Evolutionary conservation across 2,888 invertebrate species (phyloP), one percentile per base, ranked within the genome.

Genomic region (Harmothoe impar): DNA sequence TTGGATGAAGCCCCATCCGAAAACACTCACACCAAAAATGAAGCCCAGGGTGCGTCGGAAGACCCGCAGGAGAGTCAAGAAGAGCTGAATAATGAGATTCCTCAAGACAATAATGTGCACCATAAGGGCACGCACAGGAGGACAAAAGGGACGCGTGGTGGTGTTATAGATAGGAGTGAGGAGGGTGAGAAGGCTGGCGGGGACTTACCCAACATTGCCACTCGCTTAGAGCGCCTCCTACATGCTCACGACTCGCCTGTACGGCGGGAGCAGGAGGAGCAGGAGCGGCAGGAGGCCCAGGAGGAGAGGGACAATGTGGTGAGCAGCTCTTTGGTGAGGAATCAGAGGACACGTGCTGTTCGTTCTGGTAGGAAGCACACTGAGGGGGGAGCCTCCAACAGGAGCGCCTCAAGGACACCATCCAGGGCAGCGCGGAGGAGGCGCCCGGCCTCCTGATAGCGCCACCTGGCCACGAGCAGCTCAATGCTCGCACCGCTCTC

Each of bases 391-490:
- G 29, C 17, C 10, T n/a, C 29, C 29, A 77, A 31, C 7, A 31
- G 77, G 77, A 3, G 77, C 77, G 31, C 5, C 15, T 3, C 31
- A 3, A 20, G 77, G 31, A n/a, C n/a, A n/a, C 68, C 68, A 7
- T 68, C 25, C 7, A 12, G 68, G 68, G 29, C 25, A 5, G 3
- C 5, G n/a, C 77, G 77, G 3, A 15, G 77, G 25, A 15, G 77
- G 29, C 25, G 77, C 77, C 77, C 31, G 31, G 77, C 15, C 77
- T 77, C 77, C 77, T 77, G 77, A 77, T 77, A 77, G 77, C 31
- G 17, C 20, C 29, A 25, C 25, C 29, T 17, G 3, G 7, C 20
- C 29, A 15, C 77, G 77, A 31, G 25, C 29, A 77, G 29, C 77
- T 31, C 25, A 25, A 15, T 15, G 77, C 77, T 77, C 25, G 3